A percentile compares a stretch with the other conserved stretches of the same genome.
Evolutionary conservation across 2,113 vertebrate species (phyloP).

Genomic region (Platichthys stellatus): DNA sequence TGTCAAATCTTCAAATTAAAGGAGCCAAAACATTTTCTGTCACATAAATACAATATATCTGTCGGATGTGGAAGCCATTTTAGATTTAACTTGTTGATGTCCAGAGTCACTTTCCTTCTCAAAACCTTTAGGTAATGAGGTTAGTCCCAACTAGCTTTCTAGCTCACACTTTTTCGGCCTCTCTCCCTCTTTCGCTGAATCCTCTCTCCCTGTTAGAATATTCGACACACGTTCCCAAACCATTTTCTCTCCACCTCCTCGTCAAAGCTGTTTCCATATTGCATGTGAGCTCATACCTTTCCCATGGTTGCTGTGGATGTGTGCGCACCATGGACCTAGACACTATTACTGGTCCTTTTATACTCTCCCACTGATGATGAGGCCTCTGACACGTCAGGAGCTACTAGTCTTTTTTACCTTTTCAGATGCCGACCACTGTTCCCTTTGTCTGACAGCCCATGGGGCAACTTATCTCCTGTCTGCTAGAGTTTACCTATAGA

Average conservation of each 20-base stretch:
- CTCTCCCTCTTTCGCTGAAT: background rate
- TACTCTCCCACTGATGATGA: conserved; percentile 63
- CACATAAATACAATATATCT: background rate
- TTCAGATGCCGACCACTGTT: conserved; percentile 61
- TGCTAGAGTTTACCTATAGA: conserved; percentile 84
- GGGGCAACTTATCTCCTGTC: conserved; percentile 67
- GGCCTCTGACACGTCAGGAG: conserved; percentile 69
- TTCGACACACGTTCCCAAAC: conserved; percentile 16
- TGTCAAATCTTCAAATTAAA: conserved; percentile 14
- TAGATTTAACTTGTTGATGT: background rate
- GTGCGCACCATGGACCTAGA: conserved; percentile 35
- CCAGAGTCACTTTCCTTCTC: background rate
- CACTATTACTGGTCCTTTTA: conserved; percentile 69
- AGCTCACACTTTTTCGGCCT: too few species aligned
- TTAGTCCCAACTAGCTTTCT: too few species aligned
- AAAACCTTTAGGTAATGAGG: background rate
- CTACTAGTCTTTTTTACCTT: conserved; percentile 75
- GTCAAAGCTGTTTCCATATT: conserved; percentile 6
- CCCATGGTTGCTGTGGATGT: conserved; percentile 78
- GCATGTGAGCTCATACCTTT: conserved; percentile 74
- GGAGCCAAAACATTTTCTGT: conserved; percentile 7
- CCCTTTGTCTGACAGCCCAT: conserved; percentile 64
- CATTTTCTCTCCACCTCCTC: background rate
- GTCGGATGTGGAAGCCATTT: background rate
- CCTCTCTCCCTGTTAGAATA: background rate